These are phyloP conservation scores for Cantharis flavilabris DNA, from an alignment of 2,888 invertebrate genomes.

Conservation along the genomic window DNA sequence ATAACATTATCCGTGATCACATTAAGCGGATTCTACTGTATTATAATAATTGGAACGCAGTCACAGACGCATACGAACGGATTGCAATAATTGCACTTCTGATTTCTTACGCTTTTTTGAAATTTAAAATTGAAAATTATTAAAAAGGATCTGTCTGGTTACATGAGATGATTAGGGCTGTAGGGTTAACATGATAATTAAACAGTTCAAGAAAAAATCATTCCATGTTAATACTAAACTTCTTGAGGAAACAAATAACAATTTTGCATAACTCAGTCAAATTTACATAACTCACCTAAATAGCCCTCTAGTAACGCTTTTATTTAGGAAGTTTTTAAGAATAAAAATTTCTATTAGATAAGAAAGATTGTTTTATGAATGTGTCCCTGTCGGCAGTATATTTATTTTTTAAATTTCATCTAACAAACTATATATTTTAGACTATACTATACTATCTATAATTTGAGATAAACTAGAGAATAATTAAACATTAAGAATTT, in stretches of 20 bases:
- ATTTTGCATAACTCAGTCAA: background rate
- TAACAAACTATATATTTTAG: background rate
- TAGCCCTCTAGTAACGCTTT: background rate
- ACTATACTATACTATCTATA: background rate
- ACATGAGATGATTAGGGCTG: too few relatives aligned
- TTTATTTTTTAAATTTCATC: background rate
- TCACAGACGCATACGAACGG: too few relatives aligned
- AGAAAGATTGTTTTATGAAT: background rate
- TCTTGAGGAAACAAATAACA: background rate
- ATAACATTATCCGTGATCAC: too few relatives aligned
- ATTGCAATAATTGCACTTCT: too few relatives aligned
- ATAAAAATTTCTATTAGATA: background rate
- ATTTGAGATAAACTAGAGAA: background rate
- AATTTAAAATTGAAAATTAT: too few relatives aligned
- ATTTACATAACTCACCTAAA: background rate
- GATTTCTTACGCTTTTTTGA: too few relatives aligned
- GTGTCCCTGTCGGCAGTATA: background rate
- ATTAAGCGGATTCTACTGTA: too few relatives aligned
- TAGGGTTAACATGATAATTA: too few relatives aligned
- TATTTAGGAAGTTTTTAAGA: background rate
- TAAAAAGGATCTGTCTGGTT: too few relatives aligned
- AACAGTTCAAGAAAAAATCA: too few relatives aligned
- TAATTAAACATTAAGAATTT: too few relatives aligned
- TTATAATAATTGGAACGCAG: too few relatives aligned
- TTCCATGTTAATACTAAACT: background rate